Evolutionary conservation across 1,140 invertebrate species (phyloP).

Genomic region (Caenorhabditis latens): DNA sequence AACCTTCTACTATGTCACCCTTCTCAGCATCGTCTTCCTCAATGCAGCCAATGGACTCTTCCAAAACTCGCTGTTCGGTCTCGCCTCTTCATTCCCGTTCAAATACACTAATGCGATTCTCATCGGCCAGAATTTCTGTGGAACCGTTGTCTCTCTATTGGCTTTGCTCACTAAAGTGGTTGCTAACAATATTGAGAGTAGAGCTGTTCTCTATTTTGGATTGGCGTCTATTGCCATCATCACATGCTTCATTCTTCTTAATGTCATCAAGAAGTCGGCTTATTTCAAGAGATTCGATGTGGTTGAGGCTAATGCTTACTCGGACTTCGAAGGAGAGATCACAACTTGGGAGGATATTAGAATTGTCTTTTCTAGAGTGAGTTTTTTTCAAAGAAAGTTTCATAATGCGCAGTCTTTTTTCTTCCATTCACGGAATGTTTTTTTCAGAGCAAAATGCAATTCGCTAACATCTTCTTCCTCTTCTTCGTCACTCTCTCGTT

Average conservation of each 20-base stretch:
- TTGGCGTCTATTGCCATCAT: conserved; percentile 91
- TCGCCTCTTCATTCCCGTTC: conserved; percentile 90
- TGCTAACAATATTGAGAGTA: conserved; percentile 84
- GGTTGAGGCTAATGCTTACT: neutral
- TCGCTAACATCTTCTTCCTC: conserved; percentile 91
- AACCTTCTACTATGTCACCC: conserved; percentile 90
- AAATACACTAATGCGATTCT: conserved; percentile 91
- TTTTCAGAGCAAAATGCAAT: conserved; percentile 84
- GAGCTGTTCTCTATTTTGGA: conserved; percentile 97
- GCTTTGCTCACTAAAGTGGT: conserved; percentile 84
- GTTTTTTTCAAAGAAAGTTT: neutral
- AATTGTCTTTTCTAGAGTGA: conserved; percentile 63
- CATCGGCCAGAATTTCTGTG: conserved; percentile 94
- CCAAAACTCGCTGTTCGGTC: conserved; percentile 95
- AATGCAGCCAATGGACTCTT: conserved; percentile 96
- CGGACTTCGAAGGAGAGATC: conserved; percentile 44
- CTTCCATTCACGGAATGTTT: conserved; percentile 64
- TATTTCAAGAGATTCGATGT: conserved; percentile 27
- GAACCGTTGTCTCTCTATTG: conserved; percentile 88
- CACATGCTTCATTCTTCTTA: conserved; percentile 94
- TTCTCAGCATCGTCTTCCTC: conserved; percentile 87
- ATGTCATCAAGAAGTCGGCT: conserved; percentile 84
- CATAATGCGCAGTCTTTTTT: too few relatives aligned
- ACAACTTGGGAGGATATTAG: conserved; percentile 49
- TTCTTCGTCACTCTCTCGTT: conserved; percentile 92